Percentiles rank a stretch among this genome's conserved stretches.
These are phyloP conservation scores for Allophyes oxyacanthae DNA, from an alignment of 2,888 invertebrate species.

Conservation along the genomic window DNA sequence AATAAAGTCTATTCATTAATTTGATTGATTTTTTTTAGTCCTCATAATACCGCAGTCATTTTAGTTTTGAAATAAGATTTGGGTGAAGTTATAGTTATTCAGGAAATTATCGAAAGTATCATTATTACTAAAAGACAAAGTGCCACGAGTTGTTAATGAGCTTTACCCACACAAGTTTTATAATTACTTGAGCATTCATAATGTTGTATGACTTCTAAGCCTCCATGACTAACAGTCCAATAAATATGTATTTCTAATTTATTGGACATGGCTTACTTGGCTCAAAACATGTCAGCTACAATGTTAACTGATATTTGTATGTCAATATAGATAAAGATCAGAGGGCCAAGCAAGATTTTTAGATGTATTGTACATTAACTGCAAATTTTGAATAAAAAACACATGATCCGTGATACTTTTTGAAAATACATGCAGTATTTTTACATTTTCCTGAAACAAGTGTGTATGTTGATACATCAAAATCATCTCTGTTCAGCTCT, in stretches of 20 bases:
- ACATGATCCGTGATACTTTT: no score
- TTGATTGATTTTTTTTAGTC: background rate
- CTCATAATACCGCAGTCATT: background rate
- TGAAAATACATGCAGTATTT: no score
- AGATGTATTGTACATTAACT: no score
- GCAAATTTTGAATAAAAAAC: no score
- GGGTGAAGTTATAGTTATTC: background rate
- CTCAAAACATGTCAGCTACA: slow-evolving; percentile 1
- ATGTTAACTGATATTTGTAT: slow-evolving; percentile 17
- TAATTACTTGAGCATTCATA: slow-evolving; percentile 9
- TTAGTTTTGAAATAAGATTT: background rate
- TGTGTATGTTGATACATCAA: no score
- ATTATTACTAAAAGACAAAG: background rate
- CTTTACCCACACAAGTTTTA: background rate
- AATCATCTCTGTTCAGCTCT: no score
- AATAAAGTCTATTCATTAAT: no score
- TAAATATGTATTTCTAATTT: background rate
- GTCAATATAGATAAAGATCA: slow-evolving; percentile 23
- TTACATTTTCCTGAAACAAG: no score
- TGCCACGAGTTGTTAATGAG: background rate
- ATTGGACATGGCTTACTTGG: slow-evolving; percentile 2
- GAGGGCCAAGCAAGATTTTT: no score
- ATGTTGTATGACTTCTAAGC: slow-evolving; percentile 15
- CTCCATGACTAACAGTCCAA: background rate
- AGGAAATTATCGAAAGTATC: background rate